phyloP scores from a whole-genome alignment of 2,888 invertebrate genomes.

The Mimachlamys varia region DNA sequence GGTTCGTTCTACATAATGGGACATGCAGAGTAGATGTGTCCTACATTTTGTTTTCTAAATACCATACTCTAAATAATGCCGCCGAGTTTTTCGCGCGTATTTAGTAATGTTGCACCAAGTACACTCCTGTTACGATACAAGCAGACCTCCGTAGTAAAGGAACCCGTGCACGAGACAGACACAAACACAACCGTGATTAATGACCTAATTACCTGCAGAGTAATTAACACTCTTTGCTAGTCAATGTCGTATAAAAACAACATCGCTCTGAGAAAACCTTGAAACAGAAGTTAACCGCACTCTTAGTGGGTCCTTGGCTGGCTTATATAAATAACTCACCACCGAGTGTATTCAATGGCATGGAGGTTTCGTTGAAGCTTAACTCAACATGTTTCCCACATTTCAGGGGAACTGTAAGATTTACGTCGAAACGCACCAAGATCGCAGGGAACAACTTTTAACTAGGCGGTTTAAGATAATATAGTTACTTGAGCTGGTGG shows the following conservation, averaged over 20 bases:
- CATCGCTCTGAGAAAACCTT: not conserved
- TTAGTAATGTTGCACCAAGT: not conserved
- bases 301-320: not conserved
- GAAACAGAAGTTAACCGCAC: not conserved
- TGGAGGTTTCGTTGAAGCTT: not conserved
- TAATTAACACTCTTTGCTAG: not conserved
- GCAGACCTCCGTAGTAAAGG: not conserved
- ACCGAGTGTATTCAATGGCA: too few species aligned
- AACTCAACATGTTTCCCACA: not conserved
- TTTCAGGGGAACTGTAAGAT: conserved; percentile 4
- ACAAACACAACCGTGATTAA: not conserved
- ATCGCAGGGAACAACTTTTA: not conserved
- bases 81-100: not conserved
- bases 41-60: too few species aligned
- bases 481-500: not conserved
- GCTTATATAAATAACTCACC: not conserved
- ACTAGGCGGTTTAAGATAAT: conserved; percentile 11
- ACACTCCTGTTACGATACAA: not conserved
- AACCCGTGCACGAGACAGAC: not conserved
- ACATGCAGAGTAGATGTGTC: too few species aligned
- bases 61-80: not conserved
- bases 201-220: not conserved
- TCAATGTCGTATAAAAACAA: not conserved
- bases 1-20: too few species aligned
- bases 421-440: not conserved